Evolutionary conservation across 2,888 invertebrate species (phyloP), one percentile per base, ranked within the genome.

Genomic region (Netelia virgata): DNA sequence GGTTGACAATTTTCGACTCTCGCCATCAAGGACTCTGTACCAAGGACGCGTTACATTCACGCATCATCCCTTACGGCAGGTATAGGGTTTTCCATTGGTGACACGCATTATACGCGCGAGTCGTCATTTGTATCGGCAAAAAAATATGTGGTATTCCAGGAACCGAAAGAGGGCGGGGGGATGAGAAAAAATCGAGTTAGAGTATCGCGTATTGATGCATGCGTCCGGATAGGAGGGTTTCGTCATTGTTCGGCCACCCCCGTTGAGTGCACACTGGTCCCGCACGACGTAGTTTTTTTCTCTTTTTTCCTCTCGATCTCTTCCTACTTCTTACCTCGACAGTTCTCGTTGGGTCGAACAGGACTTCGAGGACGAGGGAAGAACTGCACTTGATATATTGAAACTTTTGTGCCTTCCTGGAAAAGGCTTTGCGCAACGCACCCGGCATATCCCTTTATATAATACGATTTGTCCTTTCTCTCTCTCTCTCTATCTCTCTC

Each of bases 311-410:
- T 79, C 64, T 66, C 55, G 14, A 14, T 55, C 47, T 81, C 55
- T 66, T 73, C 66, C 59, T 41, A 68, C 28, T 64, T 69, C 69
- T 75, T 75, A 61, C 28, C 36, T 28, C 18, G 6, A 36, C 6
- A 36, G 55, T 18, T 64, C 61, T 55, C 82, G 68, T 61, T 59
- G 59, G 61, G 53, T 55, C 86, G 78, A 81, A 79, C 64, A 76
- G 43, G 64, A 73, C 28, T 64, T 83, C 75, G 87, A 76, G 85
- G 77, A 85, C 84, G 87, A 88, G 86, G 88, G 88, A 73, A 79
- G 16, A 61, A 69, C 68, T 61, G 89, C 91, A 91, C 91, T 91
- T 92, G 91, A 92, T 92, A 90, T 92, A 92, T 92, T 89, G 91
- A 89, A 89, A 91, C 89, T 91, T 91, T 91, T 92, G 90, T 91